Conservation (phyloP, 2,797 vertebrate species). For the Gymnoscopelus braueri region DNA sequence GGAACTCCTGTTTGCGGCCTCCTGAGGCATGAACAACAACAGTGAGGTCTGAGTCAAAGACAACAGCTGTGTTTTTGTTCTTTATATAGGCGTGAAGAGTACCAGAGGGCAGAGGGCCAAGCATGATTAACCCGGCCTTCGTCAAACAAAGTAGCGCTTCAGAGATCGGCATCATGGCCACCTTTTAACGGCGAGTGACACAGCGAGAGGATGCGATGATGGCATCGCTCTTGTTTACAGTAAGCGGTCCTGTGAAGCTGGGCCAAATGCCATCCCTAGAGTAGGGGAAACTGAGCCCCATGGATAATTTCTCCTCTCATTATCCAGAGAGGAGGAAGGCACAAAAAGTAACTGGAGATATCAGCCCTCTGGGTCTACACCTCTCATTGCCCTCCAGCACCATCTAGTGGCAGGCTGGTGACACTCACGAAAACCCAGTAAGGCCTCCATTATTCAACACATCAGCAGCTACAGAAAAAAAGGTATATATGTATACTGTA, state of each 20-base stretch:
- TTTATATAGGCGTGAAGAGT: neutral
- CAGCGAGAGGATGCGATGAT: constrained; percentile 45
- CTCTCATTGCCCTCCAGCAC: constrained; percentile 50
- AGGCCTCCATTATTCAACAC: neutral
- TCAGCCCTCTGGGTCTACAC: constrained; percentile 17
- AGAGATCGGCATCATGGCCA: constrained; percentile 28
- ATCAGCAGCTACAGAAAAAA: neutral
- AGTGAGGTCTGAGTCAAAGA: constrained; percentile 1
- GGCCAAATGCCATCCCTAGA: constrained; percentile 58
- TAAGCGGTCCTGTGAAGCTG: constrained; percentile 64
- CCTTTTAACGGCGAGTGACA: constrained; percentile 23
- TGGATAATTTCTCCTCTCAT: constrained; percentile 74
- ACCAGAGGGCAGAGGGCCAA: constrained; percentile 10
- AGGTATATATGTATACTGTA: neutral
- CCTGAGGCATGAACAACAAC: constrained; percentile 48
- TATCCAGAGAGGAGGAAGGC: constrained; percentile 61
- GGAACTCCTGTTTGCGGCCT: constrained; percentile 33
- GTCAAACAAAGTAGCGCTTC: constrained; percentile 20
- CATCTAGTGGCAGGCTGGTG: constrained; percentile 69
- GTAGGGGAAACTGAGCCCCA: constrained; percentile 58
- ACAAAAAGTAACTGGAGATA: constrained; percentile 32
- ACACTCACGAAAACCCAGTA: neutral
- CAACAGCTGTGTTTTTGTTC: neutral
- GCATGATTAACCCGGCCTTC: constrained; percentile 10
- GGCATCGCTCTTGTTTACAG: constrained; percentile 68